Evolutionary conservation across 2,888 invertebrate species (phyloP), one percentile per base, ranked within the genome.

Genomic region (Cheilosia pagana): DNA sequence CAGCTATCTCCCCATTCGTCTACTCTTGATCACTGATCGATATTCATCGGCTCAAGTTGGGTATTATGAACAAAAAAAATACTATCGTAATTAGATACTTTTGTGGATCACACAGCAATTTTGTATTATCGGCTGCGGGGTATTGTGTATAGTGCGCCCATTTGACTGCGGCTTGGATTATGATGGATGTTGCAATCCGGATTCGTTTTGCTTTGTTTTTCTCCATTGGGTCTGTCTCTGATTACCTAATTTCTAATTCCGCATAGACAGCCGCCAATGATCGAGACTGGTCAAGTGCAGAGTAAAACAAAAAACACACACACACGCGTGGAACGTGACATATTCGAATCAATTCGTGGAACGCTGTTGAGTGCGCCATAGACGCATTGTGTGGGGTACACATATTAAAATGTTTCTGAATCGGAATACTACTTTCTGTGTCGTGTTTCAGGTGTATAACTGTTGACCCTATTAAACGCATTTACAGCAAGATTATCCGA

Each of bases 201-300:
- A 62, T 78, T 74, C 19, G 68, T 28, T 74, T 68, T 59, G 65
- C 48, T 62, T 70, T 60, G 35, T 62, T 68, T 71, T 81, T 52
- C 35, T 67, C 23, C 25, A 48, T 35, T 57, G 23, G 35, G 50
- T 41, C 55, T 41, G 71, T 78, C 67, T 74, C 39, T 68, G 74
- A 70, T 83, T 83, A 83, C 74, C 83, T 83, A 83, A 83, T 83
- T 83, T 74, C 74, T 25, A 79, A 79, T 83, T 83, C 83, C 83
- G 83, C 83, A 83, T 83, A 74, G 68, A 70, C 63, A 83, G 74
- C 68, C 48, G 53, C 63, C 63, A 48, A 21, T 72, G 60, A 35
- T 57, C 16, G 53, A 55, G 78, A 67, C 78, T 78, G 83, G 79
- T 83, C 83, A 83, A 83, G 83, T 83, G 83, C 83, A 83, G 43